Evolutionary conservation across 2,888 invertebrate genomes (phyloP), one percentile per base, ranked within the genome.

Genomic region (Podotricha telesiphe): DNA sequence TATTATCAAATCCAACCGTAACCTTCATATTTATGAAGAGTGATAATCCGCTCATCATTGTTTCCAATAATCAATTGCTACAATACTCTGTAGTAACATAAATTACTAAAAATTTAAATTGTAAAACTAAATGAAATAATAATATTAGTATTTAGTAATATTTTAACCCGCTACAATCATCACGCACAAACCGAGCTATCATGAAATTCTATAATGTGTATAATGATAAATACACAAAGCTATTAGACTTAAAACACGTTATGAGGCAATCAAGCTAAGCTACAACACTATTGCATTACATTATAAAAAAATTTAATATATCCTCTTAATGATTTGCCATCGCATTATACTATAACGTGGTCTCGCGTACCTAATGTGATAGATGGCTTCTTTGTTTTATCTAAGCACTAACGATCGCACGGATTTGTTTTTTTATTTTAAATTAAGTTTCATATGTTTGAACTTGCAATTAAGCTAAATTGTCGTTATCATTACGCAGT

Each of bases 331-430:
- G 48, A 62, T 37, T 15, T 17, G 48, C 50, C 34, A 62, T 61
- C 48, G 28, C 17, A 34, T 47, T 48, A 34, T 34, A 37, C 11
- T n/a, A n/a, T n/a, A n/a, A n/a, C 20, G 47, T 7, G 47, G 47
- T 37, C 34, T 34, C 55, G 34, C 62, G 62, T 37, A 47, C 34
- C 62, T 62, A 62, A 62, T 62, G 62, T 62, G 62, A 62, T 50
- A 50, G 50, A 62, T 62, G 17, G 15, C 62, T 50, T n/a, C 55
- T 55, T 55, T 55, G 55, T 55, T 37, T 37, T 11, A 37, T 55
- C 34, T 55, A 34, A 28, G 34, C 53, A 8, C 47, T 19, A 28
- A 28, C 28, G 28, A 28, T 28, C 28, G 2, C 28, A 4, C 28
- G 20, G 11, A 11, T 48, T 48, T 19, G n/a, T n/a, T n/a, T n/a